Conservation (phyloP, 2,113 vertebrate genomes). For the Haemorhous mexicanus region DNA sequence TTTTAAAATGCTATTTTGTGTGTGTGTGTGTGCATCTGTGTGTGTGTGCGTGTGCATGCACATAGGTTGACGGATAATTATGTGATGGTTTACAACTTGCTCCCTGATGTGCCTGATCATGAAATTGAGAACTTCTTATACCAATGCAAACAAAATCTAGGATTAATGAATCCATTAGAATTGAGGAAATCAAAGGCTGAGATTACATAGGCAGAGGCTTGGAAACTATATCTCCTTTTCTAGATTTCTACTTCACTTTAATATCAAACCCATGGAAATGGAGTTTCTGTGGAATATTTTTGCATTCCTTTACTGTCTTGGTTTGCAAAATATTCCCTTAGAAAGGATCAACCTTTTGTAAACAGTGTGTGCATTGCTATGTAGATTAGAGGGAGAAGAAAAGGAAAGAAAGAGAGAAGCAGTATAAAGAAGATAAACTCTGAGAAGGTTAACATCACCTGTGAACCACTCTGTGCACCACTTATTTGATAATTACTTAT, state of each 20-base stretch:
- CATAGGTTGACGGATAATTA: background rate
- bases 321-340: background rate
- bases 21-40: background rate
- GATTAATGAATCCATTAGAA: background rate
- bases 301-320: background rate
- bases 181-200: background rate
- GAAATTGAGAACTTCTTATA: background rate
- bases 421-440: background rate
- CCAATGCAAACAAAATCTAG: background rate
- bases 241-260: background rate
- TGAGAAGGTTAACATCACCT: background rate
- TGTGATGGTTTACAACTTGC: background rate
- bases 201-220: background rate
- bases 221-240: background rate
- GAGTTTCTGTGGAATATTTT: background rate
- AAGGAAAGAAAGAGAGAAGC: background rate
- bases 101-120: background rate
- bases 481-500: background rate
- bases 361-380: background rate
- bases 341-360: background rate
- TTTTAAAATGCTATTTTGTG: background rate
- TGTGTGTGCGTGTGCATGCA: fast-evolving
- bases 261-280: background rate
- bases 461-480: background rate
- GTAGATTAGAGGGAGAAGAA: background rate